These are phyloP conservation scores for Prionace glauca DNA, from an alignment of 2,797 vertebrate genomes.

Conservation along the genomic window DNA sequence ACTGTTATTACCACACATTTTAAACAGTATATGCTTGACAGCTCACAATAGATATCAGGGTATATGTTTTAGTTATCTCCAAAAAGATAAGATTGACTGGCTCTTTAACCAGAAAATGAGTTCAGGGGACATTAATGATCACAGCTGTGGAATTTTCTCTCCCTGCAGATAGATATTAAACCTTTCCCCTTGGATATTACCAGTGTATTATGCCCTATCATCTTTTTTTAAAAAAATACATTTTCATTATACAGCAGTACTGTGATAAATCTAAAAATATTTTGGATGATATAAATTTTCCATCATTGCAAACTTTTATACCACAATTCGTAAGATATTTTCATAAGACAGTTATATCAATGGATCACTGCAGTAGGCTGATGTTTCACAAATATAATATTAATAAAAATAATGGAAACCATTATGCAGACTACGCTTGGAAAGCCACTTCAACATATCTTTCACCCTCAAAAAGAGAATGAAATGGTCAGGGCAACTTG, in stretches of 20 bases:
- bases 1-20: not conserved
- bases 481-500: not conserved
- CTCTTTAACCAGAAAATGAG: slow-evolving; percentile 27
- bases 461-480: not conserved
- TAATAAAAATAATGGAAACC: not conserved
- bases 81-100: slow-evolving; percentile 18
- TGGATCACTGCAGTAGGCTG: not conserved
- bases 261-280: not conserved
- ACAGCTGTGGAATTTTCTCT: not conserved
- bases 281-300: not conserved
- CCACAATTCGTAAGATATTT: not conserved
- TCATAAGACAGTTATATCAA: not conserved
- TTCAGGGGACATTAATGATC: not conserved
- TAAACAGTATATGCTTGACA: not conserved
- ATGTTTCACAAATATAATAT: not conserved
- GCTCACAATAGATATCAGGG: not conserved
- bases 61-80: slow-evolving; percentile 14
- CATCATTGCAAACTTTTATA: not conserved
- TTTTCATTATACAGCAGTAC: not conserved
- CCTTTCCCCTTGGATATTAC: not conserved
- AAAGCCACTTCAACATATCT: not conserved
- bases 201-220: not conserved
- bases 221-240: not conserved
- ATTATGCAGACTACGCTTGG: not conserved
- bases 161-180: not conserved